phyloP scores from a whole-genome alignment of 2,797 vertebrate genomes.

The Hozukius guyotensis region DNA sequence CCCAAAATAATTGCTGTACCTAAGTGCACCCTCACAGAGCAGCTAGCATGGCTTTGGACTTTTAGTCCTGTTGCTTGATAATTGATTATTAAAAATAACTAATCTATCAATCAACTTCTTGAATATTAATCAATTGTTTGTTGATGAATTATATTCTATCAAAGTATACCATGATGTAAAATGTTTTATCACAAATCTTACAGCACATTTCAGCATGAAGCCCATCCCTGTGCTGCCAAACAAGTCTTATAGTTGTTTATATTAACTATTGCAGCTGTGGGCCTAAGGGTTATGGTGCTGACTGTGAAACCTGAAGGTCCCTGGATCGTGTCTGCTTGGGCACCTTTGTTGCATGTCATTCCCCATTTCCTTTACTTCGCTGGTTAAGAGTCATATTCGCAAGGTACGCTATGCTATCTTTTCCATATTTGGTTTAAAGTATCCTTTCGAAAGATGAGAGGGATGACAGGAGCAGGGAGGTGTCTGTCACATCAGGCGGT shows the following conservation, averaged over 20 bases:
- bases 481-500: slow-evolving; percentile 52
- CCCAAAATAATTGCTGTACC: no score
- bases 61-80: not conserved
- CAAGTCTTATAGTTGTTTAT: not conserved
- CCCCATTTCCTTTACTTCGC: not conserved
- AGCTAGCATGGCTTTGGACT: not conserved
- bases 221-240: not conserved
- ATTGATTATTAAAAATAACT: not conserved
- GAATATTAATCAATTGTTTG: not conserved
- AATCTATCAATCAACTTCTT: not conserved
- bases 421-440: not conserved
- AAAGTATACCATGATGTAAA: no score
- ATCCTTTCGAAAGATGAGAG: slow-evolving; percentile 29
- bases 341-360: not conserved
- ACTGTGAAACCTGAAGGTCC: not conserved
- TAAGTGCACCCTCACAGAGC: not conserved
- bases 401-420: not conserved
- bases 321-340: not conserved
- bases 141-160: no score
- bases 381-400: not conserved
- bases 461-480: slow-evolving; percentile 16
- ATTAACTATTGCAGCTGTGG: not conserved
- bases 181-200: not conserved
- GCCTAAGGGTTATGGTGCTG: not conserved
- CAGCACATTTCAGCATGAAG: not conserved